Evolutionary conservation across 2,113 vertebrate genomes (phyloP).

Genomic region (Pangasianodon gigas): DNA sequence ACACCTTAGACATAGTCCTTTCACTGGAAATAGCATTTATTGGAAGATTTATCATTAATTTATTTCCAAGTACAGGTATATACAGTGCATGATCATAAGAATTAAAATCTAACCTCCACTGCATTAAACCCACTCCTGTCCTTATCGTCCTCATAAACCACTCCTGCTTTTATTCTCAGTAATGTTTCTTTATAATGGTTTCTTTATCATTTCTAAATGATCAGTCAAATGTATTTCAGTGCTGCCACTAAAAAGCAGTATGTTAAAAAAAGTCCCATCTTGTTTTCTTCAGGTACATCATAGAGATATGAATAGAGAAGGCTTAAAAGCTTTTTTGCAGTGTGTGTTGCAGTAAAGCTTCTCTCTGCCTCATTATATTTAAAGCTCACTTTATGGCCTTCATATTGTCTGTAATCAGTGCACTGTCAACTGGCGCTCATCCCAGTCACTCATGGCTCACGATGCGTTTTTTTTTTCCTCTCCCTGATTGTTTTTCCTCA

Average conservation of each 20-base stretch:
- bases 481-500: constrained; percentile 2
- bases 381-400: constrained; percentile 25
- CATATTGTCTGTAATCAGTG: constrained; percentile 32
- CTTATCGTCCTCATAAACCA: not conserved
- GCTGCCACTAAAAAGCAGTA: not conserved
- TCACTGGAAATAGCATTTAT: not conserved
- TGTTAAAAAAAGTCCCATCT: not conserved
- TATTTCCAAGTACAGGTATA: not conserved
- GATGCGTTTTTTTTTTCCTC: constrained; percentile 37
- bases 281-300: not conserved
- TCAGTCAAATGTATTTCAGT: not conserved
- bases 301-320: not conserved
- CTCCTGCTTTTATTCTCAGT: not conserved
- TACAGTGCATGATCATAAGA: not conserved
- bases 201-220: constrained; percentile 8
- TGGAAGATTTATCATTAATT: not conserved
- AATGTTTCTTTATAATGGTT: constrained; percentile 1
- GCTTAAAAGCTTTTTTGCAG: constrained; percentile 17
- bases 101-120: not conserved
- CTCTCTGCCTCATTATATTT: constrained; percentile 25
- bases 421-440: constrained; percentile 16
- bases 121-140: not conserved
- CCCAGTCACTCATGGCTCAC: constrained; percentile 28
- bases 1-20: not conserved
- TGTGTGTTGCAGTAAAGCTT: constrained; percentile 3